Base-by-base conservation (phyloP, 2,888 invertebrate species). In the Scelioninae gen. 1 region DNA sequence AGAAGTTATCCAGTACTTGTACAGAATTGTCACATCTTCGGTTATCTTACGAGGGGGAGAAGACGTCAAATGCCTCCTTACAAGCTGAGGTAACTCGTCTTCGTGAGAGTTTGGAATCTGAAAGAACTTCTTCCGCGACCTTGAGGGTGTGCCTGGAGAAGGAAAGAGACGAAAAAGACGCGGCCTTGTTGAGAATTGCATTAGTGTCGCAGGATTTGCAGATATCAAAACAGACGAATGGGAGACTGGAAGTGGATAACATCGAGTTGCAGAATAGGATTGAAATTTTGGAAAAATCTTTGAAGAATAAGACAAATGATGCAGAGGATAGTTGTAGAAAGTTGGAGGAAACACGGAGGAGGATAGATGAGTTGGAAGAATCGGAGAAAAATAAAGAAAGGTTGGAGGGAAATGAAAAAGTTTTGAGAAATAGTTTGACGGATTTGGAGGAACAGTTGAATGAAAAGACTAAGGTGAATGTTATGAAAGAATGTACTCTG, bases 181-280 rank as follows among this genome's bases (percentile, higher is more conserved):
- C 95, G 2, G 95, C 95, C 0, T 91, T 96, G 62, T 90, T 97
- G 69, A 94, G 96, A 58, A 97, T 96, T 91, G 97, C 97, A 1
- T 96, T 96, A 92, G 95, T 97, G 87, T 96, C 96, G 0, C 97
- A 97, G 90, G 95, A 95, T 83, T 94, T 96, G 87, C 96, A 97
- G 91, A 93, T 96, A 88, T 94, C 95, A 0, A 95, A 95, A 88
- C 95, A 96, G 88, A 95, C 96, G 86, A 94, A 95, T 90, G 94
- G 96, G 16, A 94, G 95, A 84, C 95, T 96, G 87, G 95, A 96
- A 90, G 90, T 91, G 0, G 96, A 96, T 90, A 94, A 94, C 74
- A 91, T 92, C 0, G 96, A 96, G 8, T 89, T 95, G 38, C 93
- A 94, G 86, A 93, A 90, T 74, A 95, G 94, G 91, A 91, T 95